phyloP scores from a whole-genome alignment of 2,888 invertebrate genomes.

The Watsonalla binaria region DNA sequence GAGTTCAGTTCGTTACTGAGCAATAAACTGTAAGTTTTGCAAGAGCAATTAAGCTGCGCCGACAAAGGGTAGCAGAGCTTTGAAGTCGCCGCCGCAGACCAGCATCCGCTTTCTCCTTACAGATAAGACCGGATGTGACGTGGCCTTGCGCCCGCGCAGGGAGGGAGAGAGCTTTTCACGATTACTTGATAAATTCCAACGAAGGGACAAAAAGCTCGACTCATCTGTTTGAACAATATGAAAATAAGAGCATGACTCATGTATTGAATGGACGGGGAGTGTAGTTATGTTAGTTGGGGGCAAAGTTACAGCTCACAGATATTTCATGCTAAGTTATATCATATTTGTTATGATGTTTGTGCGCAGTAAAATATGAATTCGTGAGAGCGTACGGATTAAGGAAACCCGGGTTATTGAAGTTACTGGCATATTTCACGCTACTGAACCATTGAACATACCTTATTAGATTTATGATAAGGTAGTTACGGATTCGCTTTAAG shows the following conservation, averaged over 20 bases:
- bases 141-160: constrained; percentile 52
- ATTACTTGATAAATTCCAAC: constrained; percentile 70
- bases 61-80: constrained; percentile 59
- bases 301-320: neutral
- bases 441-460: constrained; percentile 6
- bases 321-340: no score
- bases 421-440: constrained; percentile 10
- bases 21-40: constrained; percentile 64
- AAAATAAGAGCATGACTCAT: constrained; percentile 44
- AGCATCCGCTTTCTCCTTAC: constrained; percentile 70
- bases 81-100: constrained; percentile 53
- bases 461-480: neutral
- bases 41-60: constrained; percentile 56
- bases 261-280: constrained; percentile 23
- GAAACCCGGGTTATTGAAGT: neutral
- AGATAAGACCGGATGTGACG: constrained; percentile 69
- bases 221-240: constrained; percentile 36
- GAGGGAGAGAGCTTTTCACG: constrained; percentile 69
- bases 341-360: no score
- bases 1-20: constrained; percentile 36
- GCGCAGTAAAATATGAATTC: neutral
- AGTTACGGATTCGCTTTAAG: constrained; percentile 32
- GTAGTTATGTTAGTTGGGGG: neutral
- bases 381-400: neutral
- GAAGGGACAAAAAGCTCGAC: constrained; percentile 39